Conservation (phyloP, 2,113 vertebrate genomes). For the Microtus ochrogaster region DNA sequence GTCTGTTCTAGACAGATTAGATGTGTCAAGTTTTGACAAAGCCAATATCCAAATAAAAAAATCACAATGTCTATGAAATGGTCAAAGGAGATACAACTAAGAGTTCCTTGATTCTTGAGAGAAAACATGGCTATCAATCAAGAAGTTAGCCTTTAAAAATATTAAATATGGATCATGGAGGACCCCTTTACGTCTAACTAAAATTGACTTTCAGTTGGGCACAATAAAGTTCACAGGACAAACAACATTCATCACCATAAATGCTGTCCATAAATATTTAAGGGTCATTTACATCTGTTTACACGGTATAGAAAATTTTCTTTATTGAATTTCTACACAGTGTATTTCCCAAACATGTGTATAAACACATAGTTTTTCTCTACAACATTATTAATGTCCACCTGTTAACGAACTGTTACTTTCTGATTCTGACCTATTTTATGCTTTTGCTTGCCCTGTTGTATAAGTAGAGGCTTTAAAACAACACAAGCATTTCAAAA, state of each 20-base stretch:
- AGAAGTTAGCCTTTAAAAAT: background rate
- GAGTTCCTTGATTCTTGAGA: background rate
- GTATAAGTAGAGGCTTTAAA: background rate
- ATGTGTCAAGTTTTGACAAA: background rate
- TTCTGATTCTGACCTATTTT: background rate
- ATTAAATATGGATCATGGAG: background rate
- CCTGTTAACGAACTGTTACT: background rate
- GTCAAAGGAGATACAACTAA: background rate
- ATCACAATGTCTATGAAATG: background rate
- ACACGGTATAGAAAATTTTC: background rate
- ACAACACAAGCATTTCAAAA: background rate
- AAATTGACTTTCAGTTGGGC: background rate
- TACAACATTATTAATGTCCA: conserved; percentile 33
- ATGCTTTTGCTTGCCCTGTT: background rate
- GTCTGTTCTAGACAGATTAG: background rate
- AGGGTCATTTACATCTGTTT: background rate
- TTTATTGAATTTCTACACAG: background rate
- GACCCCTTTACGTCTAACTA: background rate
- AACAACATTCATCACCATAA: background rate
- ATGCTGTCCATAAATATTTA: background rate
- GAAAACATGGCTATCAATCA: background rate
- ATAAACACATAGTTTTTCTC: background rate
- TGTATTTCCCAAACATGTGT: background rate
- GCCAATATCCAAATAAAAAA: background rate
- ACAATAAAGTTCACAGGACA: background rate